A percentile compares a stretch with the other conserved stretches of the same genome.
phyloP scores from a whole-genome alignment of 2,797 vertebrate genomes.

The Pangasius djambal region DNA sequence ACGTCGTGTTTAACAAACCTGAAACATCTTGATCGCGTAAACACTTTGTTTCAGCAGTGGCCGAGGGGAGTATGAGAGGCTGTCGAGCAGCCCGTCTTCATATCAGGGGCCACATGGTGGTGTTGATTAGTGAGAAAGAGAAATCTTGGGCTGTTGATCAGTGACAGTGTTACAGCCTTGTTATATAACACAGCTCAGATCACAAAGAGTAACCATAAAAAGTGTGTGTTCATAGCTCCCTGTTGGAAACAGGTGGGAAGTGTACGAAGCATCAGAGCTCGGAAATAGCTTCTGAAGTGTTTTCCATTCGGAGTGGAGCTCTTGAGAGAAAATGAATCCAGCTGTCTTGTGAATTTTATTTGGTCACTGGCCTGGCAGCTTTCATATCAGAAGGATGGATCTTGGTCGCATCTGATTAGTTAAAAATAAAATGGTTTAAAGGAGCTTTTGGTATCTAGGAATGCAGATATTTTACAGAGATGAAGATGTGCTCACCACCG shows the following conservation, averaged over 20 bases:
- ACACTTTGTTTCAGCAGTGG: neutral
- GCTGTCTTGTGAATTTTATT: conserved; percentile 4
- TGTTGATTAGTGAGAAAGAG: neutral
- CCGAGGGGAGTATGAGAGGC: neutral
- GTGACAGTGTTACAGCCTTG: neutral
- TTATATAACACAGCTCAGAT: conserved; percentile 3
- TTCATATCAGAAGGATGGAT: neutral
- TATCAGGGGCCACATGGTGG: neutral
- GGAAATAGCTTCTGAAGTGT: conserved; percentile 8
- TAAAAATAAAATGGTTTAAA: neutral
- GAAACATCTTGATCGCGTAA: conserved; percentile 27
- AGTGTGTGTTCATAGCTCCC: neutral
- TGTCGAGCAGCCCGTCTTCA: neutral
- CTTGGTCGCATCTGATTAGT: neutral
- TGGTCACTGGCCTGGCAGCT: neutral
- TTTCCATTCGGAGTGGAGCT: neutral
- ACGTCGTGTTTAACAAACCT: conserved; percentile 66
- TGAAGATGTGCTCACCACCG: neutral
- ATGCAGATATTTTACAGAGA: neutral
- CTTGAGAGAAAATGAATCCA: neutral
- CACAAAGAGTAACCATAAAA: neutral
- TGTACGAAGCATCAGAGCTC: neutral
- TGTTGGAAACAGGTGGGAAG: conserved; percentile 18
- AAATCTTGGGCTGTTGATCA: neutral
- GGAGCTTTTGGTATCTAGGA: neutral